Evolutionary conservation across 2,797 vertebrate species (phyloP), one percentile per base, ranked within the genome.

Genomic region (Gila robusta): DNA sequence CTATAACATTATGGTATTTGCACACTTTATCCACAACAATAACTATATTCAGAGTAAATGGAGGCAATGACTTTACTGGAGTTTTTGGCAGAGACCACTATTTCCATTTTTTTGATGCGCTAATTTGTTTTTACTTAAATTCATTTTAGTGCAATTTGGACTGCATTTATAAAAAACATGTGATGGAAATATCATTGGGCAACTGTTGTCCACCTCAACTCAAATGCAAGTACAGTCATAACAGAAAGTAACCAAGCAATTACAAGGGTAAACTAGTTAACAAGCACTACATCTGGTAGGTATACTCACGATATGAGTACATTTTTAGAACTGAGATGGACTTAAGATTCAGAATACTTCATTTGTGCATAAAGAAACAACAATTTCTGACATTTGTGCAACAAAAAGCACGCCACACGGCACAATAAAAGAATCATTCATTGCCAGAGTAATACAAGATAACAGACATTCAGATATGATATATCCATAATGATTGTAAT

Each of bases 371-470:
- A 71, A 87, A 81, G 62, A 26, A 81, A 64, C 14, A 85, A 81
- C 72, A 85, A 62, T 79, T 52, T 76, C 67, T 73, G 70, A 88
- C 64, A 87, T 83, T 86, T 83, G 77, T 86, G 77, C 86, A 91
- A 91, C 91, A 89, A 89, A 89, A 88, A 86, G 89, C 90, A 91
- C 89, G 86, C 81, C 73, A 62, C 84, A 56, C 81, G 84, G 88
- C 28, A 79, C 79, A 78, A 66, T 77, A 78, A 86, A 92, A 88
- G 73, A 76, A 85, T 85, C 78, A 81, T 83, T 78, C 72, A 79
- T 82, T 44, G 56, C 71, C 82, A 88, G 87, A 74, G 88, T 72
- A 90, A 89, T 89, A 70, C 70, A 88, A 67, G 84, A 84, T 88
- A 84, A 71, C 28, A 87, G 41, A 85, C 77, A 86, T 82, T 84